phyloP scores from a whole-genome alignment of 2,888 invertebrate genomes.

The Tetrapedia diversipes region DNA sequence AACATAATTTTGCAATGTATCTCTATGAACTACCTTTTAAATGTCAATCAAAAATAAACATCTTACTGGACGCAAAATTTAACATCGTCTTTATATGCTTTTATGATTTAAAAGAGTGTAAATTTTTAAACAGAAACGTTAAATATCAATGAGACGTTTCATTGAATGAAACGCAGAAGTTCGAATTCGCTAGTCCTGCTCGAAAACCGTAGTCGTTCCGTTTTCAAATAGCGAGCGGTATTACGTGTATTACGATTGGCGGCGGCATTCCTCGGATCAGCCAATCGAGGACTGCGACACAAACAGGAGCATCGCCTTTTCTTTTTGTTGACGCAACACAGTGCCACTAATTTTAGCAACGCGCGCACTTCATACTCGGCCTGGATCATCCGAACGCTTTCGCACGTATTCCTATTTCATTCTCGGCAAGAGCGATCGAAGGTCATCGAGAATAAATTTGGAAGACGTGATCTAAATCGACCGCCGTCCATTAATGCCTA shows the following conservation, averaged over 20 bases:
- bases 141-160: conserved; percentile 20
- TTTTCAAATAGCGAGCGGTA: conserved; percentile 47
- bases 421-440: conserved; percentile 63
- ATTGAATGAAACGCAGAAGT: conserved; percentile 34
- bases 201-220: conserved; percentile 38
- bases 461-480: conserved; percentile 48
- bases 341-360: conserved; percentile 71
- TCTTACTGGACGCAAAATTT: no score
- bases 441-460: conserved; percentile 57
- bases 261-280: conserved; percentile 51
- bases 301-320: conserved; percentile 71
- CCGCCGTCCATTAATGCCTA: conserved; percentile 26
- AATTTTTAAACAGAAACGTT: neutral
- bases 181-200: conserved; percentile 31
- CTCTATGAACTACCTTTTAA: neutral
- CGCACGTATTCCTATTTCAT: conserved; percentile 67
- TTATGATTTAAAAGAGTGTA: neutral
- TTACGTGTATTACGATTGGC: conserved; percentile 63
- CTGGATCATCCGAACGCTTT: conserved; percentile 68
- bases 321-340: conserved; percentile 71
- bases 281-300: conserved; percentile 70
- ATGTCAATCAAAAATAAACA: neutral
- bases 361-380: conserved; percentile 69
- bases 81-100: no score
- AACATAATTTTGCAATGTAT: conserved; percentile 15